Percentiles rank a stretch among this genome's conserved stretches.
Conservation (phyloP, 1,140 invertebrate species). For the Chrysoperla carnea region DNA sequence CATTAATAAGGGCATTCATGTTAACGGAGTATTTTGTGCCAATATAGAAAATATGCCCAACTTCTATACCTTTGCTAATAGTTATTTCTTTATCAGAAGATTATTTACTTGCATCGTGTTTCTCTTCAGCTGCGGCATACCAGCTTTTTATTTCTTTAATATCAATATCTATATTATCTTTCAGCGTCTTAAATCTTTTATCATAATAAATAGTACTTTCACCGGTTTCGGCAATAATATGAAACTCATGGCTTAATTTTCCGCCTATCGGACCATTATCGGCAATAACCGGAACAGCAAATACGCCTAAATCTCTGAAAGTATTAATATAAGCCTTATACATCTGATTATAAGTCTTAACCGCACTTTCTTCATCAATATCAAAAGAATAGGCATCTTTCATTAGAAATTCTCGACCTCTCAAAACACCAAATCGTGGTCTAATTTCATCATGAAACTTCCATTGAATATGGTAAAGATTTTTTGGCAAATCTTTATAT, state of each 20-base stretch:
- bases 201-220: too few relatives aligned
- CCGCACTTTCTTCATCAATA: conserved; percentile 28
- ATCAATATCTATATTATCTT: too few relatives aligned
- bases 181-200: too few relatives aligned
- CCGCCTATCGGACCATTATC: conserved; percentile 57
- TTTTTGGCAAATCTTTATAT: conserved; percentile 6
- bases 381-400: conserved; percentile 84
- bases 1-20: too few relatives aligned
- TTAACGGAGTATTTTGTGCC: too few relatives aligned
- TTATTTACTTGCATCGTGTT: too few relatives aligned
- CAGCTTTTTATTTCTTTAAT: too few relatives aligned
- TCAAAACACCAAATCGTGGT: conserved; percentile 54
- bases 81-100: too few relatives aligned
- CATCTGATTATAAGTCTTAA: conserved; percentile 44
- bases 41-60: too few relatives aligned
- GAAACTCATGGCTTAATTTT: conserved; percentile 61
- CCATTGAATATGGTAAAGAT: conserved; percentile 18
- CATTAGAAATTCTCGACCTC: conserved; percentile 73
- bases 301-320: conserved; percentile 18
- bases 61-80: too few relatives aligned
- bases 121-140: too few relatives aligned
- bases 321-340: conserved; percentile 43
- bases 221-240: conserved; percentile 43
- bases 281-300: neutral
- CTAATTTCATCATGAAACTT: conserved; percentile 73